Evolutionary conservation across 2,888 invertebrate species (phyloP).

Genomic region (Auanema freiburgensis): DNA sequence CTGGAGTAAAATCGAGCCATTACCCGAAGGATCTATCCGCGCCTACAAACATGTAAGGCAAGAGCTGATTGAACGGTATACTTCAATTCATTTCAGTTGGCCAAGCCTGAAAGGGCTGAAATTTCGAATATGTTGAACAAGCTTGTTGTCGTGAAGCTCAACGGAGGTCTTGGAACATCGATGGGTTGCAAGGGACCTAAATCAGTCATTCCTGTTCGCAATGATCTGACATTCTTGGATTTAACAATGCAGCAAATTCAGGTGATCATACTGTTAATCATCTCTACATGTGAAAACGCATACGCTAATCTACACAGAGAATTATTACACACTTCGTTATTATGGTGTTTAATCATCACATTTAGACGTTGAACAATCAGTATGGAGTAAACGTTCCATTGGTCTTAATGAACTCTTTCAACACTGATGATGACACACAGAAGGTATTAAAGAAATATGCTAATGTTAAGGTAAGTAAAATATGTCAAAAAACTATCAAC

Average conservation of each 20-base stretch:
- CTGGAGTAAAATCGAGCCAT: constrained; percentile 59
- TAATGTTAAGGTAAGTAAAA: constrained; percentile 47
- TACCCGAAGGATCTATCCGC: constrained; percentile 55
- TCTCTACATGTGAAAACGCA: background rate
- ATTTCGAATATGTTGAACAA: constrained; percentile 77
- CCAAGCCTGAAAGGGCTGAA: constrained; percentile 20
- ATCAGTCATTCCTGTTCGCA: constrained; percentile 89
- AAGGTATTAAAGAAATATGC: constrained; percentile 87
- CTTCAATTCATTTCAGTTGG: constrained; percentile 28
- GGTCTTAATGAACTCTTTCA: constrained; percentile 99
- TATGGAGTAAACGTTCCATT: constrained; percentile 93
- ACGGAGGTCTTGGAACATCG: constrained; percentile 92
- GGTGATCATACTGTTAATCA: constrained; percentile 68
- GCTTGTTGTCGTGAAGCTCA: constrained; percentile 89
- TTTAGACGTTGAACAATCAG: constrained; percentile 78
- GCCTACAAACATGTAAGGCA: constrained; percentile 46
- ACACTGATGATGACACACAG: constrained; percentile 96
- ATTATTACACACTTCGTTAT: background rate
- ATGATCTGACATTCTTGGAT: constrained; percentile 90
- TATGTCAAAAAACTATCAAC: background rate
- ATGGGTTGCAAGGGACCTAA: constrained; percentile 96
- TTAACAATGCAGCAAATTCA: constrained; percentile 95
- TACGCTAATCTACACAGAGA: background rate
- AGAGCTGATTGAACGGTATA: no score
- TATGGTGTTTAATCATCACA: constrained; percentile 9